Evolutionary conservation across 2,113 vertebrate genomes (phyloP).

Genomic region (Aramus guarauna): DNA sequence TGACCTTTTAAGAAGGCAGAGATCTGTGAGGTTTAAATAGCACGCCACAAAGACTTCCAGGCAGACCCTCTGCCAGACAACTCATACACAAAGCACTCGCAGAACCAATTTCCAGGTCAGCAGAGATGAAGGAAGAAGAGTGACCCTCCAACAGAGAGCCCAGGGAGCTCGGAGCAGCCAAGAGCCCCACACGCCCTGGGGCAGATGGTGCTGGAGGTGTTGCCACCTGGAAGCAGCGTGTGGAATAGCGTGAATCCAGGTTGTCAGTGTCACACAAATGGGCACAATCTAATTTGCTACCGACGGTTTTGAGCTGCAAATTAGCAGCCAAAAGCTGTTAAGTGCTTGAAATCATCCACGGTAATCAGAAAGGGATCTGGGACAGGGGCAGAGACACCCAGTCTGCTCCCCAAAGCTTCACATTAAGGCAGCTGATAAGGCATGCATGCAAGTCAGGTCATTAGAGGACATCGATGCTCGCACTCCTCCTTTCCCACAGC

Average conservation of each 20-base stretch:
- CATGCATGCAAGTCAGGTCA: not conserved
- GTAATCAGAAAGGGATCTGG: not conserved
- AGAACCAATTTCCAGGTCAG: not conserved
- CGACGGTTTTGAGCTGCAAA: not conserved
- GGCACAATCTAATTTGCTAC: not conserved
- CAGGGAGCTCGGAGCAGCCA: not conserved
- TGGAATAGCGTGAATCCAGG: rapidly evolving
- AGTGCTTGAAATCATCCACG: not conserved
- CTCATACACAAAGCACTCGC: not conserved
- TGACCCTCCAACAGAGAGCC: not conserved
- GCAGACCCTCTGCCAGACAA: not conserved
- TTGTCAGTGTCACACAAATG: rapidly evolving
- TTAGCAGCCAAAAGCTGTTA: not conserved
- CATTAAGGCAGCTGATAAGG: not conserved
- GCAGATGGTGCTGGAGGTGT: not conserved
- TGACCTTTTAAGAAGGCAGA: slow-evolving; percentile 25
- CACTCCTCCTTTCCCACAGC: not conserved
- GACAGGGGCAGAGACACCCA: not conserved
- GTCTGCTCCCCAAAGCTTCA: not conserved
- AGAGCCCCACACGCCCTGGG: not conserved
- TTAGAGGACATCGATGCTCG: not conserved
- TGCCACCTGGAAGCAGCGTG: not conserved
- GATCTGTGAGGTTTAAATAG: not conserved
- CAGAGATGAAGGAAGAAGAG: not conserved
- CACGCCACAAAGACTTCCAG: not conserved